Base-by-base conservation (phyloP, 2,888 invertebrate genomes). In the Melinopterus prodromus region DNA sequence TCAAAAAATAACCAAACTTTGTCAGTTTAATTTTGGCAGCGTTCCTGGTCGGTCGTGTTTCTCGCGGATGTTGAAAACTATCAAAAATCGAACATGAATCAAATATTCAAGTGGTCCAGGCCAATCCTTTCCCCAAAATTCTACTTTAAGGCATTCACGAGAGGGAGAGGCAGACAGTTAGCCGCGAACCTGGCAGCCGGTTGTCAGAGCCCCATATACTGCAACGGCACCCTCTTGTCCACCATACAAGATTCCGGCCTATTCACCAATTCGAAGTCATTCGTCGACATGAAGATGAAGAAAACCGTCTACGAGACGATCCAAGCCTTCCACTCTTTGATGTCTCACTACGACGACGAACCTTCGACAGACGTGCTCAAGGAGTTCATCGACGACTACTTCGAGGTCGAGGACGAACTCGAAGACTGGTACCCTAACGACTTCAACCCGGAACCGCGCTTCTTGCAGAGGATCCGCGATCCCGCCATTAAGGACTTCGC, bases 211-310 rank as follows among this genome's bases (percentile, higher is more conserved):
- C 91, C 92, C 71, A 91, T 96, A 82, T 96, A 94, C 90, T 96
- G 96, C 89, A 89, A 94, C 85, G 96, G 96, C 72, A 89, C 91
- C 0, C 90, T 97, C 3, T 91, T 97, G 76, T 93, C 95, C 84
- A 91, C 92, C 26, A 92, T 96, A 3, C 96, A 96, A 88, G 89
- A 92, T 87, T 91, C 93, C 0, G 87, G 90, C 16, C 88, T 96
- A 80, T 96, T 91, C 88, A 87, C 90, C 7, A 97, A 97, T 88
- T 96, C 96, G 53, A 97, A 97, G 88, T 93, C 94, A 0, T 97
- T 96, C 88, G 96, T 97, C 14, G 96, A 97, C 87, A 92, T 94
- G 89, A 92, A 93, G 82, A 91, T 96, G 89, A 92, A 91, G 80
- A 86, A 90, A 69, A 90, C 93, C 75, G 92, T 93, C 81, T 90